Percentiles rank a stretch among this genome's conserved stretches.
These are phyloP conservation scores for chimpanzee (Pan troglodytes) DNA, from an alignment of 2,113 vertebrate genomes.

Conservation along the genomic window NHGRI_mPanTro3-v2.1_pri NC_072404.2:139253501-139254000, in stretches of 20 bases:
- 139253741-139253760: background rate
- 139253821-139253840: background rate
- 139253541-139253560: background rate
- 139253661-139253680: no score
- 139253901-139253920: background rate
- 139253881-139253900: background rate
- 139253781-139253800: background rate
- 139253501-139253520: background rate
- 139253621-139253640: background rate
- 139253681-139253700: background rate
- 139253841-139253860: background rate
- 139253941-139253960: background rate
- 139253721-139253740: background rate
- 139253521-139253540: background rate
- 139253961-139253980: background rate
- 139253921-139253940: background rate
- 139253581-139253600: background rate
- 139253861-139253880: background rate
- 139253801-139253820: background rate
- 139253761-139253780: background rate
- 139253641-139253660: no score
- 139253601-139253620: background rate
- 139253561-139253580: background rate
- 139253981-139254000: background rate
- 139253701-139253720: background rate